Percentiles rank a stretch among this genome's conserved stretches.
Evolutionary conservation across 2,888 invertebrate species (phyloP).

Genomic region (Neoscelio sp.): DNA sequence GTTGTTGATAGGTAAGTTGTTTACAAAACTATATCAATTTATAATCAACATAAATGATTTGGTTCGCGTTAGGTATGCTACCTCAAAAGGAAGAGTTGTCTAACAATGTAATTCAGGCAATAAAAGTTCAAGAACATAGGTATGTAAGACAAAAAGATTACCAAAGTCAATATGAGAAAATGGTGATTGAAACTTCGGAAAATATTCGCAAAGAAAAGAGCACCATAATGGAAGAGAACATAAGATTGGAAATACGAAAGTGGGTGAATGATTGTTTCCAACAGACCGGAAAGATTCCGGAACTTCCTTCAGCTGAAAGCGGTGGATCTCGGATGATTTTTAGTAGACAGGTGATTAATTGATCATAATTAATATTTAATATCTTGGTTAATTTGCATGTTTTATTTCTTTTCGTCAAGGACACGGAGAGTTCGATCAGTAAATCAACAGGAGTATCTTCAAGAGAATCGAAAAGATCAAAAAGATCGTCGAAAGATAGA

Average conservation of each 20-base stretch:
- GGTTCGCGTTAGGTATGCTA: slow-evolving; percentile 79
- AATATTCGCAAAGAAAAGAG: slow-evolving; percentile 89
- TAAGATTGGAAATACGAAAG: slow-evolving; percentile 93
- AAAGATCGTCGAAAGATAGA: slow-evolving; percentile 88
- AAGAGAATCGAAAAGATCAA: slow-evolving; percentile 90
- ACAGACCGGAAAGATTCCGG: slow-evolving; percentile 94
- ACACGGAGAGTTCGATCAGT: slow-evolving; percentile 91
- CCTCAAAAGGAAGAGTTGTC: slow-evolving; percentile 80
- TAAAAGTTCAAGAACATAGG: slow-evolving; percentile 76
- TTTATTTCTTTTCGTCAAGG: slow-evolving; percentile 78
- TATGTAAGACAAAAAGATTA: slow-evolving; percentile 86
- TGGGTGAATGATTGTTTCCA: slow-evolving; percentile 94
- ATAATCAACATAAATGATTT: no score
- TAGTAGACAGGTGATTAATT: slow-evolving; percentile 86
- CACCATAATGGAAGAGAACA: slow-evolving; percentile 92
- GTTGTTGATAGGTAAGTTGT: slow-evolving; percentile 90
- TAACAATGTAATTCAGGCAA: slow-evolving; percentile 77
- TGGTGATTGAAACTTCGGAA: slow-evolving; percentile 86
- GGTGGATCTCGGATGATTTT: slow-evolving; percentile 95
- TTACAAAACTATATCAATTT: neutral
- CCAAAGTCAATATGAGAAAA: slow-evolving; percentile 88
- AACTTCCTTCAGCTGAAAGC: slow-evolving; percentile 95
- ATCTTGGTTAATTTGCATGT: neutral
- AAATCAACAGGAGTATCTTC: slow-evolving; percentile 90
- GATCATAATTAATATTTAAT: neutral